Base-by-base conservation (phyloP, 2,113 vertebrate genomes). In the Charadrius vociferus region DNA sequence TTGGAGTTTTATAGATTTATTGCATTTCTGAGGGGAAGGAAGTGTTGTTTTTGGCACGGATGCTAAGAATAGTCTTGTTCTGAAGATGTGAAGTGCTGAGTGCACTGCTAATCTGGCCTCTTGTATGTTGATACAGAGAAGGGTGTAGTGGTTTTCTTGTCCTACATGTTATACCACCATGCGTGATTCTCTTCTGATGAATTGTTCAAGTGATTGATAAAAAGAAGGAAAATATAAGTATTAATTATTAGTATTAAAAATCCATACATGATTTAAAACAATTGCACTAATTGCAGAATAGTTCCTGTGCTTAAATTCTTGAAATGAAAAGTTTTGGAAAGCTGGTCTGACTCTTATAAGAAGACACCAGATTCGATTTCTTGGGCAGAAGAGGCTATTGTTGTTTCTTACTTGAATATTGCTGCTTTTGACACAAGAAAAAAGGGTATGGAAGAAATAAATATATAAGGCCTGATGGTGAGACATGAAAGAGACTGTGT, bases 21-120 rank as follows among this genome's bases (percentile, higher is more conserved):
- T 95, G 67, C 71, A 0, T 95, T 95, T 95, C 58, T 88, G 78
- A 95, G 87, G 82, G 78, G 41, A 95, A 93, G 81, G 81, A 95
- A 91, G 58, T 95, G 89, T 97, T 97, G 86, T 4, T 95, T 95
- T 97, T 97, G 96, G 97, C 96, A 91, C 7, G 4, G 86, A 59
- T 47, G 68, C 83, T 81, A 79, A 49, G 80, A 74, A 71, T 96
- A 94, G 74, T 91, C 94, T 95, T 94, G 63, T 94, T 95, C 91
- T 89, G 95, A 58, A 95, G 88, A 97, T 81, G 50, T 74, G 75
- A 93, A 94, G 41, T 49, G 52, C 70, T 93, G 66, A 92, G 56
- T 56, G 63, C 68, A 53, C 56, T 78, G 80, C 62, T 95, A 74
- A 79, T 94, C 68, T 88, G 56, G 19, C 80, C 43, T 92, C 88